These are phyloP conservation scores for Bubo blakistoni DNA, from an alignment of 2,113 vertebrate genomes.

Conservation along the genomic window DNA sequence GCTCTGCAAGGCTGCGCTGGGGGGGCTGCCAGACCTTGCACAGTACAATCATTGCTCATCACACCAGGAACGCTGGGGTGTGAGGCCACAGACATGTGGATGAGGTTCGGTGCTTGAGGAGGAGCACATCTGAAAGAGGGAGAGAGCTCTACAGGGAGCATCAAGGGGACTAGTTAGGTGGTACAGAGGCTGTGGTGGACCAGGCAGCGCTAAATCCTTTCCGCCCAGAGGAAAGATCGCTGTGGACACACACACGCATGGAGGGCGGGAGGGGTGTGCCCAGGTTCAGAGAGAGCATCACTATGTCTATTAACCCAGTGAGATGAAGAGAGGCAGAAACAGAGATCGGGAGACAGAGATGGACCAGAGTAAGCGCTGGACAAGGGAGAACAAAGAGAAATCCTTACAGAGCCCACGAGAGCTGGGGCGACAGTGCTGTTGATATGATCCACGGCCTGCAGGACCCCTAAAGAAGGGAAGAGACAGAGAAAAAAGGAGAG, in stretches of 20 bases:
- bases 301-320: not conserved
- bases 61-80: not conserved
- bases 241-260: not conserved
- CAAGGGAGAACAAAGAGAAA: constrained; percentile 44
- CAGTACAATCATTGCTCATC: not conserved
- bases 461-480: constrained; percentile 79
- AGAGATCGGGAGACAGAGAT: not conserved
- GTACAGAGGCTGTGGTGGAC: not conserved
- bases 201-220: not conserved
- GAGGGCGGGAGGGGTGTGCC: not conserved
- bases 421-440: constrained; percentile 87
- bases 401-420: constrained; percentile 87
- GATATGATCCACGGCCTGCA: constrained; percentile 90
- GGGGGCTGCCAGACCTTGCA: not conserved
- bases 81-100: not conserved
- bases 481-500: constrained; percentile 11
- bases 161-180: not conserved
- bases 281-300: not conserved
- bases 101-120: constrained; percentile 4
- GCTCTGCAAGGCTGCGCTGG: not conserved
- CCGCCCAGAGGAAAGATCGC: not conserved
- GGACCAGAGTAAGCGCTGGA: not conserved
- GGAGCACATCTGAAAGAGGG: not conserved
- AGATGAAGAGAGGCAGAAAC: constrained; percentile 24
- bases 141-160: not conserved